These are phyloP conservation scores for Labroides dimidiatus DNA, from an alignment of 2,797 vertebrate genomes.

Conservation along the genomic window DNA sequence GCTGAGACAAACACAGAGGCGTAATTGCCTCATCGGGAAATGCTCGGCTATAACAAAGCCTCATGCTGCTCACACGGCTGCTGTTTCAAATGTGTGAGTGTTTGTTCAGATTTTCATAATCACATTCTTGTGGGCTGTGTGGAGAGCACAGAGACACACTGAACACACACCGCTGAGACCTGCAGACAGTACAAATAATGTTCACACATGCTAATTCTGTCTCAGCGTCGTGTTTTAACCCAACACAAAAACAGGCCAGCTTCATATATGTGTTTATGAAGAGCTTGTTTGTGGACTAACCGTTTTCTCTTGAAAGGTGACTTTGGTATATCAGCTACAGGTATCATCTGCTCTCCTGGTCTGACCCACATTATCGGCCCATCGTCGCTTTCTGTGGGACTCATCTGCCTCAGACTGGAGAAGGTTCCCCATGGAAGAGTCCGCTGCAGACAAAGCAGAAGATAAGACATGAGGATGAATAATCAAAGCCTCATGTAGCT, in stretches of 20 bases:
- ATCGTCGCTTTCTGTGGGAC: conserved; percentile 95
- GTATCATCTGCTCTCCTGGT: conserved; percentile 99
- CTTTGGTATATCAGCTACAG: conserved; percentile 98
- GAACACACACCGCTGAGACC: conserved; percentile 20
- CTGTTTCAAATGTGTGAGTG: conserved; percentile 45
- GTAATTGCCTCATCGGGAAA: conserved; percentile 56
- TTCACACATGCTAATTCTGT: conserved; percentile 23
- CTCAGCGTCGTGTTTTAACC: conserved; percentile 14
- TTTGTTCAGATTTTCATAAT: conserved; percentile 32
- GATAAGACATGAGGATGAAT: background rate
- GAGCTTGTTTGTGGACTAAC: conserved; percentile 74
- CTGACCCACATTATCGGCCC: conserved; percentile 99
- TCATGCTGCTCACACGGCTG: conserved; percentile 30
- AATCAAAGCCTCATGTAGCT: conserved; percentile 16
- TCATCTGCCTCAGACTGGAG: conserved; percentile 92
- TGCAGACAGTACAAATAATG: conserved; percentile 32
- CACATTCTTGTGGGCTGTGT: conserved; percentile 19
- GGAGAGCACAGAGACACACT: conserved; percentile 26
- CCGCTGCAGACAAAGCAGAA: conserved; percentile 82
- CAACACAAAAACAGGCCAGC: conserved; percentile 9
- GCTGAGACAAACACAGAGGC: conserved; percentile 51
- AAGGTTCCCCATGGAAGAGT: conserved; percentile 96
- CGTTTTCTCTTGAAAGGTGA: conserved; percentile 99
- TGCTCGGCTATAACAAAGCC: conserved; percentile 59
- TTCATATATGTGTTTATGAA: background rate